Evolutionary conservation across 1,140 invertebrate species (phyloP).

Genomic region (Diorhabda elongata): DNA sequence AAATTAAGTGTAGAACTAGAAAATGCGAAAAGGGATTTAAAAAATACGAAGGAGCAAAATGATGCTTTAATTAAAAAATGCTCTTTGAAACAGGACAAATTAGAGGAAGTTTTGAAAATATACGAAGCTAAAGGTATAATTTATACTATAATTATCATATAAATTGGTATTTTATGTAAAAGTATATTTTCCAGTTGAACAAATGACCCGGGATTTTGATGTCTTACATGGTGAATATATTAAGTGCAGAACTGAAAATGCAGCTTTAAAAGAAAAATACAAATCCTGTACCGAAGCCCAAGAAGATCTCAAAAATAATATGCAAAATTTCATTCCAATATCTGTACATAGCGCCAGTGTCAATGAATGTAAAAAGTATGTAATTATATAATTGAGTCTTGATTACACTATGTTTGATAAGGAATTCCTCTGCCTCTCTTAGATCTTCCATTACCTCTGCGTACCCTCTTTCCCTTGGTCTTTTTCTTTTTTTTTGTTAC

Average conservation of each 20-base stretch:
- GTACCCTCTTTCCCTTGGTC: too few species aligned
- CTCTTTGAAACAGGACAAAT: conserved; percentile 55
- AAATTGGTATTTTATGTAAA: not conserved
- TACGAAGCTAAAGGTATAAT: conserved; percentile 55
- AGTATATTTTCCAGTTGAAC: conserved; percentile 47
- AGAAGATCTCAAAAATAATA: conserved; percentile 53
- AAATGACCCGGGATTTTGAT: conserved; percentile 56
- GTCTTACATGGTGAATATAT: conserved; percentile 56
- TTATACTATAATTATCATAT: not conserved
- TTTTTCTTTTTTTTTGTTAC: too few species aligned
- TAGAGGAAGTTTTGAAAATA: conserved; percentile 55
- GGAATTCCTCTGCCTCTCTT: too few species aligned
- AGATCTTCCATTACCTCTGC: too few species aligned
- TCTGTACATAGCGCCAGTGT: conserved; percentile 54
- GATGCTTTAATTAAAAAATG: conserved; percentile 54
- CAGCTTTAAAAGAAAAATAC: conserved; percentile 54
- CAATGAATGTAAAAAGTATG: conserved; percentile 57
- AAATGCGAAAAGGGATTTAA: conserved; percentile 51
- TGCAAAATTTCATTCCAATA: conserved; percentile 52
- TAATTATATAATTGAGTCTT: not conserved
- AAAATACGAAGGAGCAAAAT: conserved; percentile 57
- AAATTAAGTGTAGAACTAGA: conserved; percentile 50
- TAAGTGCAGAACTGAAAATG: conserved; percentile 53
- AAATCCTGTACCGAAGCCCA: conserved; percentile 50
- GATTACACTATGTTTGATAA: too few species aligned